Conservation (phyloP, 64 coral and sea anemone species). For the Pocillopora damicornis region DNA sequence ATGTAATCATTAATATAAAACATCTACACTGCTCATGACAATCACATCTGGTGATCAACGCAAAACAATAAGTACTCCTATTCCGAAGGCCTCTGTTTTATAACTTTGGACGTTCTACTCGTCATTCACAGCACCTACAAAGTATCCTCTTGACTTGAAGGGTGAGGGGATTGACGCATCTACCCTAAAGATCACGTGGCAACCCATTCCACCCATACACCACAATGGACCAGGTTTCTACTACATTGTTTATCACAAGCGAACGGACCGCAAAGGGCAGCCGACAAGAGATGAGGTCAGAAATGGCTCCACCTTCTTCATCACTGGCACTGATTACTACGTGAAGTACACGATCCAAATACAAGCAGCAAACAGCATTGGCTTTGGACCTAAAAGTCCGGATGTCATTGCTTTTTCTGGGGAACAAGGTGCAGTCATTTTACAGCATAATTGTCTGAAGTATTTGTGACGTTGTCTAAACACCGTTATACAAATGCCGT, state of each 20-base stretch:
- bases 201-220: constrained; percentile 47
- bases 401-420: constrained; percentile 62
- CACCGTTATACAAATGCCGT: no score
- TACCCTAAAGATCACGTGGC: constrained; percentile 41
- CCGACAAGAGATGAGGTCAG: constrained; percentile 53
- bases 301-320: constrained; percentile 24
- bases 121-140: constrained; percentile 18
- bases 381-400: constrained; percentile 78
- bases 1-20: no score
- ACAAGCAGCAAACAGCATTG: constrained; percentile 70
- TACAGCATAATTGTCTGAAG: neutral
- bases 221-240: constrained; percentile 74
- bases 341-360: constrained; percentile 66
- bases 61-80: no score
- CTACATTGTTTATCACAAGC: constrained; percentile 74
- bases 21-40: no score
- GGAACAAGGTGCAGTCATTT: constrained; percentile 50
- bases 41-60: no score
- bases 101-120: neutral
- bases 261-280: constrained; percentile 22
- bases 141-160: constrained; percentile 11
- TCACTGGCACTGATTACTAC: constrained; percentile 58
- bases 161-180: constrained; percentile 21
- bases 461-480: neutral
- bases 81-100: no score